Conservation (phyloP, 37 sponge, comb jelly and placozoan genomes). For the Petrosia ficiformis region DNA sequence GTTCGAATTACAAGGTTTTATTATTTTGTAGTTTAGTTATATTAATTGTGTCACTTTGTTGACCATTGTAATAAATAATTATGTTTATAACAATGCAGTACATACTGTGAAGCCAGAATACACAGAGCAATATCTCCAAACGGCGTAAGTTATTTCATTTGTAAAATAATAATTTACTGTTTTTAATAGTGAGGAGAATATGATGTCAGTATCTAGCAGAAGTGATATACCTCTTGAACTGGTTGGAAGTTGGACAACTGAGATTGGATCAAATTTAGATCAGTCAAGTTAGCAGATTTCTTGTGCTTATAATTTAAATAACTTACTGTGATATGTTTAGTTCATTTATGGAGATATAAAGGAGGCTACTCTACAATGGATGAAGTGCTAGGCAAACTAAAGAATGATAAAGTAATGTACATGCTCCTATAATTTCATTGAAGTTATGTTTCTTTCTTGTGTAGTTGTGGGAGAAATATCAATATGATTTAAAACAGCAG, state of each 20-base stretch:
- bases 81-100: slow-evolving; percentile 41
- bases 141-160: slow-evolving; percentile 43
- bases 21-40: not conserved
- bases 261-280: slow-evolving; percentile 63
- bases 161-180: not conserved
- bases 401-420: slow-evolving; percentile 10
- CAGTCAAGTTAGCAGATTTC: slow-evolving; percentile 45
- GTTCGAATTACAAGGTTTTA: slow-evolving; percentile 43
- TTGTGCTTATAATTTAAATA: not conserved
- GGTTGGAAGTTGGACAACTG: slow-evolving; percentile 81
- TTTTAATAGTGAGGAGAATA: slow-evolving; percentile 41
- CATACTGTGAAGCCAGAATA: slow-evolving; percentile 74
- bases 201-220: slow-evolving; percentile 30
- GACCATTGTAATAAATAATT: not conserved
- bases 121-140: slow-evolving; percentile 62
- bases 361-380: slow-evolving; percentile 21
- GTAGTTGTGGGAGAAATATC: not conserved
- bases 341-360: slow-evolving; percentile 33
- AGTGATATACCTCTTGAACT: slow-evolving; percentile 53
- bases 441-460: no score
- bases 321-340: not conserved
- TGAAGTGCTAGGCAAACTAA: not conserved
- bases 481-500: not conserved
- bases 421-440: no score
- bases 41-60: not conserved